Conservation (phyloP, 2,888 invertebrate species). For the Muschampia plurimacula region DNA sequence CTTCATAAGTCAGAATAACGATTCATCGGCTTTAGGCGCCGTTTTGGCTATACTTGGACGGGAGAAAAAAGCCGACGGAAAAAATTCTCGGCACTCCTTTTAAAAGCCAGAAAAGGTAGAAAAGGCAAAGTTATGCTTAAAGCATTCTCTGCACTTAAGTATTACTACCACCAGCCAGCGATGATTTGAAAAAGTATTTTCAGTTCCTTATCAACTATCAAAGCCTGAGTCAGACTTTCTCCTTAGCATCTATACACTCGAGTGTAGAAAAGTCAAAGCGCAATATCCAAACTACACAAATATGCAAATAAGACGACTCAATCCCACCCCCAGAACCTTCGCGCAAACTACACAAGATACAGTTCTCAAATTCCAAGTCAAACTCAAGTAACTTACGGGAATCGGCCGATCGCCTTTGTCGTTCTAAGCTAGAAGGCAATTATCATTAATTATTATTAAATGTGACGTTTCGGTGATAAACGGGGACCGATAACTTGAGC, state of each 20-base stretch:
- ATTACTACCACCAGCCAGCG: no score
- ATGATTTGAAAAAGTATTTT: no score
- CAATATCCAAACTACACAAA: not conserved
- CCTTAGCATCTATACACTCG: no score
- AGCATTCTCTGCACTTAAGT: no score
- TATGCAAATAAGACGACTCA: slow-evolving; percentile 49
- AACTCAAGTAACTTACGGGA: slow-evolving; percentile 84
- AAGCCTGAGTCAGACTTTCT: not conserved
- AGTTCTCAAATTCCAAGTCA: slow-evolving; percentile 85
- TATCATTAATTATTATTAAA: slow-evolving; percentile 86
- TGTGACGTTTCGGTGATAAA: slow-evolving; percentile 82
- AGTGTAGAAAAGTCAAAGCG: no score
- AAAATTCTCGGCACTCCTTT: no score
- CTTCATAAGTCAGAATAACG: no score
- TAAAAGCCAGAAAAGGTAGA: no score
- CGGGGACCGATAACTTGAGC: slow-evolving; percentile 81
- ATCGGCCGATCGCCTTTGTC: slow-evolving; percentile 84
- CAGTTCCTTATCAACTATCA: not conserved
- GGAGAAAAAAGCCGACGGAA: no score
- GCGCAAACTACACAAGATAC: slow-evolving; percentile 80
- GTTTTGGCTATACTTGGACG: no score
- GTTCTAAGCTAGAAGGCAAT: slow-evolving; percentile 81
- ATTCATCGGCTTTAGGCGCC: no score
- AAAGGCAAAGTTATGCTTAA: no score
- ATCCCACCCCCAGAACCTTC: slow-evolving; percentile 52